Base-by-base conservation (phyloP, 1,140 invertebrate genomes). In the Lordiphosa stackelbergi region DNA sequence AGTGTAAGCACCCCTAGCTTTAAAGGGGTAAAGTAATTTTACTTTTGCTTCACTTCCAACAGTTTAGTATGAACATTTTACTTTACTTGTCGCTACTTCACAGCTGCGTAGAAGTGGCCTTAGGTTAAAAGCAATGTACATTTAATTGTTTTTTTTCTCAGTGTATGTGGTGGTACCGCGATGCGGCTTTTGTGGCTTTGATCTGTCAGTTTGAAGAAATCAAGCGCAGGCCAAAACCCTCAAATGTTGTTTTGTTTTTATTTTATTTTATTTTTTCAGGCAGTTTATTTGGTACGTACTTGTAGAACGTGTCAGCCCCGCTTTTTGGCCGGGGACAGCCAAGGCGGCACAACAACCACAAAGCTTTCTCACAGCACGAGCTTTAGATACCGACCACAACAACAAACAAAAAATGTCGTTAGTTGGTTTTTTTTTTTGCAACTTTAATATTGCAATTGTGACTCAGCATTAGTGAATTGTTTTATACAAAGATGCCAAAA, bases 131-230 rank as follows among this genome's bases (percentile, higher is more conserved):
- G n/a, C n/a, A n/a, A n/a, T n/a, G n/a, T n/a, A n/a, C n/a, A n/a
- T n/a, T n/a, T n/a, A n/a, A n/a, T n/a, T n/a, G n/a, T 19, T 19
- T 19, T 31, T 31, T 31, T 8, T 16, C 10, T 24, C 8, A 40
- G 37, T 31, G 19, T 41, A 36, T 48, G 31, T 31, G 5, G 28
- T 31, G 28, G 28, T 8, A 31, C 28, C 28, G 41, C 56, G 60
- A 65, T 61, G 63, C 83, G 73, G 73, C 71, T 59, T 77, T 77
- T 41, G 55, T 49, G 42, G 66, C 83, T 85, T 85, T 85, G 83
- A 85, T 85, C 83, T 85, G 83, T 85, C 83, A 74, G 73, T 66
- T 84, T 77, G 73, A 84, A 81, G 78, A 85, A 84, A 84, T 83
- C 77, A 83, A 83, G 77, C 77, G 69, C 77, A 83, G 69, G 69